Base-by-base conservation (phyloP, 1,140 invertebrate species). In the Philaenus spumarius region DNA sequence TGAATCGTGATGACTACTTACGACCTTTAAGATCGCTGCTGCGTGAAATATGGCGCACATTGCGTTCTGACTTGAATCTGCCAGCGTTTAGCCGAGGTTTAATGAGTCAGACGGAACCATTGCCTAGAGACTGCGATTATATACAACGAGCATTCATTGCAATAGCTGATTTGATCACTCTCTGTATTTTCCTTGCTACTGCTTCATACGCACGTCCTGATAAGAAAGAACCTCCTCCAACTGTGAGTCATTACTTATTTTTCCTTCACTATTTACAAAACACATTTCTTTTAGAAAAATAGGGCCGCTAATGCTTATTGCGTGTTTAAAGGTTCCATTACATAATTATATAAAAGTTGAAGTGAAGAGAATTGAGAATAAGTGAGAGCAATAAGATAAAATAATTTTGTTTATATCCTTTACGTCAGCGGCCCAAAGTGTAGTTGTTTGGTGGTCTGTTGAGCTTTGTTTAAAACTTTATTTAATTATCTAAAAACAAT, bases 1-100 rank as follows among this genome's bases (percentile, higher is more conserved):
- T 89, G 57, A 91, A 92, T 59, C 82, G 89, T 17, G 95, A 98
- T 64, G 94, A 97, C 73, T 96, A 92, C 72, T 73, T 95, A 14
- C 79, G 91, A 6, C 86, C 92, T 12, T 71, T 97, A 45, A 78
- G 94, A 15, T 82, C 86, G 14, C 75, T 98, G 35, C 75, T 93
- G 2, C 76, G 95, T 46, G 95, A 98, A 77, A 88, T 94, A 46
- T 65, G 62, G 42, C 81, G 93, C 12, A 84, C 87, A 24, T 77
- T 90, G n/a, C 75, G 87, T 9, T 80, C 87, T 64, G 90, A 93
- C 55, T 80, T 94, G 5, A 87, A 86, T 69, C 77, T 93, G 40
- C 70, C 79, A 1, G 78, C 76, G 24, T 85, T 93, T 56, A 86
- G 82, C 57, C 78, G 81, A 58, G 80, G 80, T 1, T 73, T 93